Evolutionary conservation across 2,113 vertebrate species (phyloP).

Genomic region (Narcine bancroftii): DNA sequence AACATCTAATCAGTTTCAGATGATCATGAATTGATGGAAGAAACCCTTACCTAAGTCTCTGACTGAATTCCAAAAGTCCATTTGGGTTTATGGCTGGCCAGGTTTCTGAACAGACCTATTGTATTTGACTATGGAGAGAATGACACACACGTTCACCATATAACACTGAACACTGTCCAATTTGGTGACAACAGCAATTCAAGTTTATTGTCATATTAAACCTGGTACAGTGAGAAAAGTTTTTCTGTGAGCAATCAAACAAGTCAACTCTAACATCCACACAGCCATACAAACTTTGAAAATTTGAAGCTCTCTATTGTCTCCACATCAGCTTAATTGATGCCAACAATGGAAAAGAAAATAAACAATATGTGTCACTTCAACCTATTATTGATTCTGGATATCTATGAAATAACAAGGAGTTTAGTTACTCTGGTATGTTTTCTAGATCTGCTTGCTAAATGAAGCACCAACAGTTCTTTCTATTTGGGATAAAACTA

Average conservation of each 20-base stretch:
- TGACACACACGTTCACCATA: background rate
- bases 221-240: no score
- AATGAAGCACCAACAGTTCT: background rate
- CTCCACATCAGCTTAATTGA: no score
- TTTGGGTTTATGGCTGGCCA: background rate
- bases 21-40: background rate
- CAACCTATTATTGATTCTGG: background rate
- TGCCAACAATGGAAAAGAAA: background rate
- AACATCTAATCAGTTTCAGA: background rate
- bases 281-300: no score
- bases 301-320: no score
- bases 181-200: background rate
- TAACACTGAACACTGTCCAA: background rate
- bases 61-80: background rate
- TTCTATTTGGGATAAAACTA: background rate
- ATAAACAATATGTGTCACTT: background rate
- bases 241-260: no score
- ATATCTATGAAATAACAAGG: background rate
- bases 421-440: background rate
- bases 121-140: background rate
- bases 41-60: background rate
- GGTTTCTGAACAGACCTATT: background rate
- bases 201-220: no score
- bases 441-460: background rate
- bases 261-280: no score